Evolutionary conservation across 2,113 vertebrate genomes (phyloP).

Genomic region (Rhinogobius similis): DNA sequence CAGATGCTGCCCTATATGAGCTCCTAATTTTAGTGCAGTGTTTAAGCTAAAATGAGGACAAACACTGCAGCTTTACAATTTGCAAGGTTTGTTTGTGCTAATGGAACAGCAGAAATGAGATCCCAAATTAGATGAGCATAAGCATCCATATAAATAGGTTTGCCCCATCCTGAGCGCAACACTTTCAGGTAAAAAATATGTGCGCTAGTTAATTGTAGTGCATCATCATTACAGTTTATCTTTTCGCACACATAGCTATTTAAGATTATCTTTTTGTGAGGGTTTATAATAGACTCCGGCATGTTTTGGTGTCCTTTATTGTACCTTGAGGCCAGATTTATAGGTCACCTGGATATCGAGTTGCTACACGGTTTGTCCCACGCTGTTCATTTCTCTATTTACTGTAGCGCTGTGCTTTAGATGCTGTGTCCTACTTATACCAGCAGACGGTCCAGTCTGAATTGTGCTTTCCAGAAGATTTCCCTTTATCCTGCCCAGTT

Average conservation of each 20-base stretch:
- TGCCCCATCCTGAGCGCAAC: background rate
- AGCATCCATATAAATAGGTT: background rate
- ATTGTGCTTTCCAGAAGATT: background rate
- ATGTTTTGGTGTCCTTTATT: conserved; percentile 57
- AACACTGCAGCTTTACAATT: background rate
- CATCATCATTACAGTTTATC: background rate
- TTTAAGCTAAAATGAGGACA: conserved; percentile 2
- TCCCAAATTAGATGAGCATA: background rate
- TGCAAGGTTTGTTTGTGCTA: background rate
- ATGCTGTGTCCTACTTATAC: conserved; percentile 55
- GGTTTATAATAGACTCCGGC: conserved; percentile 19
- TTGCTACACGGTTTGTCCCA: conserved; percentile 26
- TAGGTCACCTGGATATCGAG: conserved; percentile 66
- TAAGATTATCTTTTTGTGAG: conserved; percentile 20
- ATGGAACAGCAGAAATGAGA: conserved; percentile 6
- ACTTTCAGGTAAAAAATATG: background rate
- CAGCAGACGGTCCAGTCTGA: background rate
- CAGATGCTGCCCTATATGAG: conserved; percentile 14
- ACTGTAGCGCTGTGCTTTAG: conserved; percentile 50
- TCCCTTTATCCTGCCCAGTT: background rate
- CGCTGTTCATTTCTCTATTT: conserved; percentile 60
- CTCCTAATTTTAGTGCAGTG: conserved; percentile 10
- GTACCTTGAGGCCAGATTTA: conserved; percentile 65
- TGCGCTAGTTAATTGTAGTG: background rate
- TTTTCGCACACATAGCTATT: conserved; percentile 11